phyloP scores from a whole-genome alignment of 2,797 vertebrate genomes.

The Cuniculus paca region DNA sequence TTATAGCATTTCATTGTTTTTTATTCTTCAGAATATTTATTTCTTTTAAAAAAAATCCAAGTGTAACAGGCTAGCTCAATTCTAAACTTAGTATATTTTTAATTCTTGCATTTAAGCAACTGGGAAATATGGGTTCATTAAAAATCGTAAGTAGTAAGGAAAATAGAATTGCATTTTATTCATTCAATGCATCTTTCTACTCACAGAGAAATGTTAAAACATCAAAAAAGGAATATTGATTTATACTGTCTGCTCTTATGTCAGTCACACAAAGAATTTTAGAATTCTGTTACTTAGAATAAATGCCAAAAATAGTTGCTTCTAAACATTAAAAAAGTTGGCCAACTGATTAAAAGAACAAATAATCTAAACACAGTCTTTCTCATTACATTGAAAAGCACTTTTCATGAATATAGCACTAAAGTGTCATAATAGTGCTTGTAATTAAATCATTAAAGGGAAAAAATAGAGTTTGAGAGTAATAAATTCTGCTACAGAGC shows the following conservation, averaged over 20 bases:
- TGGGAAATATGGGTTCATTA: constrained; percentile 64
- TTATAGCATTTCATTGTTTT: background rate
- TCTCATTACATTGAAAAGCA: background rate
- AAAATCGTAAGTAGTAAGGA: constrained; percentile 47
- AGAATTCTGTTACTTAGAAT: constrained; percentile 65
- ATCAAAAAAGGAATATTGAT: constrained; percentile 77
- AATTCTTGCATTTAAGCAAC: constrained; percentile 69
- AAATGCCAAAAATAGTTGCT: constrained; percentile 70
- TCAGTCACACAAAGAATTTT: constrained; percentile 77
- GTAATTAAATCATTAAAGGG: background rate
- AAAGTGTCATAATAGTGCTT: background rate
- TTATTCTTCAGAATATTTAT: background rate
- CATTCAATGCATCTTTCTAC: constrained; percentile 64
- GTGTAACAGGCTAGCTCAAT: background rate
- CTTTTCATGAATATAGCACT: background rate
- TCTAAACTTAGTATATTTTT: constrained; percentile 71
- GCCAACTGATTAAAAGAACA: constrained; percentile 39
- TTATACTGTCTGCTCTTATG: constrained; percentile 78
- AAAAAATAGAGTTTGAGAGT: background rate
- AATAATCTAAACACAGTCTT: background rate
- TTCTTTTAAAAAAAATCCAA: background rate
- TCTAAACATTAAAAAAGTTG: constrained; percentile 46
- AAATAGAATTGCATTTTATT: constrained; percentile 72
- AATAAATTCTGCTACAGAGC: background rate
- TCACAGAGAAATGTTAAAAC: constrained; percentile 75